These are phyloP conservation scores for Macrobrachium rosenbergii DNA, from an alignment of 1,140 invertebrate species.

Conservation along the genomic window DNA sequence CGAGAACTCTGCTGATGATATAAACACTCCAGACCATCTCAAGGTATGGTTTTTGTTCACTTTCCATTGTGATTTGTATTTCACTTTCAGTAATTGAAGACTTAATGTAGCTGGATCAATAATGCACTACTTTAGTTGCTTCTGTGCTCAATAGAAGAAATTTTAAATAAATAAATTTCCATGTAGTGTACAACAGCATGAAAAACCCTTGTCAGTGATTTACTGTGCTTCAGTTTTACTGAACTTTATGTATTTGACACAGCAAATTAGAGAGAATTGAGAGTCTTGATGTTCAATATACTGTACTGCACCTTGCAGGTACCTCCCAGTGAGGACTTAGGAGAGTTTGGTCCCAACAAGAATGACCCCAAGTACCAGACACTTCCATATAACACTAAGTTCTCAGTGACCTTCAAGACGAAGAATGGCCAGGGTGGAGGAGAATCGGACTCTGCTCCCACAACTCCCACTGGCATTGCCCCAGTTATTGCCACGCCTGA, in stretches of 20 bases:
- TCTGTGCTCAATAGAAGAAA: too few relatives aligned
- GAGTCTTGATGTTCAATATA: too few relatives aligned
- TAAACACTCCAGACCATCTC: conserved; percentile 47
- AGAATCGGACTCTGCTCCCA: conserved; percentile 37
- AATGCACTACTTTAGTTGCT: too few relatives aligned
- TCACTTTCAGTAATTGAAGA: neutral
- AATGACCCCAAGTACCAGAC: conserved; percentile 95
- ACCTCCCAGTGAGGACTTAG: conserved; percentile 67
- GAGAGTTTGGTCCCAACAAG: conserved; percentile 78
- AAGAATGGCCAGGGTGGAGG: conserved; percentile 34
- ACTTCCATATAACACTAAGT: conserved; percentile 89
- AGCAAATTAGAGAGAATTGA: neutral
- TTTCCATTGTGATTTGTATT: conserved; percentile 70
- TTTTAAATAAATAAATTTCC: too few relatives aligned
- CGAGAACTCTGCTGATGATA: conserved; percentile 40
- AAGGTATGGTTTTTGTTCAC: conserved; percentile 71
- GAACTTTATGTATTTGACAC: too few relatives aligned
- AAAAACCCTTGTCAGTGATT: too few relatives aligned
- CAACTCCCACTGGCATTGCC: conserved; percentile 25
- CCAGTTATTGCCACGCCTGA: conserved; percentile 11
- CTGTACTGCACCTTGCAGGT: neutral
- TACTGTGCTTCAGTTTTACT: too few relatives aligned
- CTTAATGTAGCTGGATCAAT: too few relatives aligned
- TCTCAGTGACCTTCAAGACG: conserved; percentile 68
- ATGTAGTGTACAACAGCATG: too few relatives aligned